phyloP scores from a whole-genome alignment of 2,113 vertebrate genomes.

The Salvelinus alpinus region DNA sequence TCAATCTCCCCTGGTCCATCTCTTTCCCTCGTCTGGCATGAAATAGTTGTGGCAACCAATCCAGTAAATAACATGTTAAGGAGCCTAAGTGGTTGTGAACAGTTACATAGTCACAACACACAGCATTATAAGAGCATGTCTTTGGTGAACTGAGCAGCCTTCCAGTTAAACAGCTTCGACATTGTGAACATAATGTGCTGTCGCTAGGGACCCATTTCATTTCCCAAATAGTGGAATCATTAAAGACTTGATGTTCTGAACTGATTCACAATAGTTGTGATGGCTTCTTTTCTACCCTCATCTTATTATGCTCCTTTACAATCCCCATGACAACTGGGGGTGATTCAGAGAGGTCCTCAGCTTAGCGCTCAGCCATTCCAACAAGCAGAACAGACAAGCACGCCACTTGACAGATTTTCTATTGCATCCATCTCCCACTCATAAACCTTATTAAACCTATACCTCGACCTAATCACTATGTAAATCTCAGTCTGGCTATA shows the following conservation, averaged over 20 bases:
- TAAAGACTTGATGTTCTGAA: slow-evolving; percentile 42
- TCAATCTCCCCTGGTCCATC: slow-evolving; percentile 4
- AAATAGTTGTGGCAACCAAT: slow-evolving; percentile 9
- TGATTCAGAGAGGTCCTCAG: slow-evolving; percentile 14
- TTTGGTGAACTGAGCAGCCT: slow-evolving; percentile 10
- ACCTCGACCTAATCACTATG: neutral
- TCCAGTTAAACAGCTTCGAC: slow-evolving; percentile 40
- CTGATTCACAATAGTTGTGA: slow-evolving; percentile 33
- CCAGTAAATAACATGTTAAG: slow-evolving; percentile 14
- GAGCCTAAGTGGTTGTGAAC: neutral
- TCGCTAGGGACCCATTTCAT: slow-evolving; percentile 45
- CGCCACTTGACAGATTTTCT: neutral
- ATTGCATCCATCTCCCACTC: slow-evolving; percentile 3
- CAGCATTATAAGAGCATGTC: slow-evolving; percentile 18
- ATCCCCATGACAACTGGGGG: slow-evolving; percentile 35
- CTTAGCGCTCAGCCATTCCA: slow-evolving; percentile 33
- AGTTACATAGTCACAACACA: slow-evolving; percentile 23
- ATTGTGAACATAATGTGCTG: slow-evolving; percentile 34
- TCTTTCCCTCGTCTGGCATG: slow-evolving; percentile 19
- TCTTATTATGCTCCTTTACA: slow-evolving; percentile 9
- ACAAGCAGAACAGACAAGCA: too few relatives aligned
- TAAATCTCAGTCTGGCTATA: neutral
- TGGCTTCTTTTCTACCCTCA: slow-evolving; percentile 15
- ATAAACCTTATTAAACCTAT: neutral
- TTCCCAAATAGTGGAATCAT: slow-evolving; percentile 36